These are phyloP conservation scores for Volucella inflata DNA, from an alignment of 2,888 invertebrate species.

Conservation along the genomic window DNA sequence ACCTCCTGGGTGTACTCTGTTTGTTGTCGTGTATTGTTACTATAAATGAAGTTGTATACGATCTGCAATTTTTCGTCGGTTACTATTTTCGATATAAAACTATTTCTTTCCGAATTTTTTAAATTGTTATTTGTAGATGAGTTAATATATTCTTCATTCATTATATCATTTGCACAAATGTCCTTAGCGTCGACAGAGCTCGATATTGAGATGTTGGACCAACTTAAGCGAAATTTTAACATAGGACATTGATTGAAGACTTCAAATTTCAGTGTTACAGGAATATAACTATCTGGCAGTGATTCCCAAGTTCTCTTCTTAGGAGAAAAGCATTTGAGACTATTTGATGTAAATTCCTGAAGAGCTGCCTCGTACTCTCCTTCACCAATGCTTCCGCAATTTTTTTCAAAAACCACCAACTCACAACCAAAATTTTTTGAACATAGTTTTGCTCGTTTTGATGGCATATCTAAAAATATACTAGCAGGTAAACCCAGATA, in stretches of 20 bases:
- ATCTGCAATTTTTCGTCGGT: slow-evolving; percentile 88
- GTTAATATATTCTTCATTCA: slow-evolving; percentile 61
- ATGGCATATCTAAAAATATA: slow-evolving; percentile 85
- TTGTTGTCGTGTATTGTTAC: slow-evolving; percentile 97
- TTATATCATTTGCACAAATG: slow-evolving; percentile 74
- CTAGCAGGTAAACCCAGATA: not conserved
- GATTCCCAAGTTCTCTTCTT: slow-evolving; percentile 90
- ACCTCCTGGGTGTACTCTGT: slow-evolving; percentile 97
- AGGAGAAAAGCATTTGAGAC: slow-evolving; percentile 85
- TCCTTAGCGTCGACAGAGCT: slow-evolving; percentile 79
- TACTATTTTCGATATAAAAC: slow-evolving; percentile 55
- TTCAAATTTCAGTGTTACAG: slow-evolving; percentile 86
- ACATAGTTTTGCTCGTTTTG: slow-evolving; percentile 88
- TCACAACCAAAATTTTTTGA: slow-evolving; percentile 86
- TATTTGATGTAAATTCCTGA: slow-evolving; percentile 87
- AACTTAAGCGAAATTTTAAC: slow-evolving; percentile 92
- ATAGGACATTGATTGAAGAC: slow-evolving; percentile 91
- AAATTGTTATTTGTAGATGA: slow-evolving; percentile 79
- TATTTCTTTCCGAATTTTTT: slow-evolving; percentile 76
- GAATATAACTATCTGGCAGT: slow-evolving; percentile 86
- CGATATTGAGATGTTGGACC: slow-evolving; percentile 88
- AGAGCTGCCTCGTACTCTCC: slow-evolving; percentile 96
- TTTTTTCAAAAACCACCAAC: slow-evolving; percentile 94
- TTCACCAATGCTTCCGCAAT: slow-evolving; percentile 93
- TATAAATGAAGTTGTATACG: slow-evolving; percentile 97